Evolutionary conservation across 2,797 vertebrate genomes (phyloP), one percentile per base, ranked within the genome.

Genomic region (Cercopithecus diana): DNA sequence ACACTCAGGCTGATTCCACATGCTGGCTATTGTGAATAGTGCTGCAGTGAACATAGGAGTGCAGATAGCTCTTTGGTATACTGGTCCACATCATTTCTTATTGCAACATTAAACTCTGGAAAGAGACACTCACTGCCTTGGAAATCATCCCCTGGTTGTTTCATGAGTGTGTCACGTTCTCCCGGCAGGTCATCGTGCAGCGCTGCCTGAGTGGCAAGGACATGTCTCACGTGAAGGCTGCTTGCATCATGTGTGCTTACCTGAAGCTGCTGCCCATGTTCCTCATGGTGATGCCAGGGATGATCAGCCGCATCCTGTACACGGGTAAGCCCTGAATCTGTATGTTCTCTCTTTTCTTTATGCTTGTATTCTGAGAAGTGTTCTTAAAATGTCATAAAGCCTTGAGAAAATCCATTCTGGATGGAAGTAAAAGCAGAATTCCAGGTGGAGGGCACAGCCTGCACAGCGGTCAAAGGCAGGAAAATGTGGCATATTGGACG

Each of bases 261-360:
- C 98, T 99, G 93, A 99, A 99, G 97, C 98, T 99, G 70, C 93
- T 99, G 95, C 99, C 99, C 55, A 99, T 99, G 99, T 99, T 99
- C 96, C 98, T 99, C 93, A 99, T 99, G 98, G 99, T 99, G 95
- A 99, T 99, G 98, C 99, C 99, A 0, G 99, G 99, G 2, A 99
- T 99, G 99, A 99, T 99, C 98, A 99, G 99, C 98, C 98, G 99
- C 19, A 99, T 99, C 95, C 97, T 99, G 30, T 98, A 99, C 75
- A 81, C 97, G 93, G 98, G 97, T n/a, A 57, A 95, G 97, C 22
- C 48, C 8, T 2, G 15, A 33, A 11, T 14, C 70, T 43, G 19
- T 1, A 30, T 26, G 0, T 5, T 24, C 14, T 58, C 30, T 79
- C 11, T 52, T 24, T 52, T 52, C 13, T 36, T 79, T 52, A 80